A percentile compares a stretch with the other conserved stretches of the same genome.
These are phyloP conservation scores for Ephydatia muelleri DNA, from an alignment of 37 sponge, comb jelly and placozoan species.

Conservation along the genomic window DNA sequence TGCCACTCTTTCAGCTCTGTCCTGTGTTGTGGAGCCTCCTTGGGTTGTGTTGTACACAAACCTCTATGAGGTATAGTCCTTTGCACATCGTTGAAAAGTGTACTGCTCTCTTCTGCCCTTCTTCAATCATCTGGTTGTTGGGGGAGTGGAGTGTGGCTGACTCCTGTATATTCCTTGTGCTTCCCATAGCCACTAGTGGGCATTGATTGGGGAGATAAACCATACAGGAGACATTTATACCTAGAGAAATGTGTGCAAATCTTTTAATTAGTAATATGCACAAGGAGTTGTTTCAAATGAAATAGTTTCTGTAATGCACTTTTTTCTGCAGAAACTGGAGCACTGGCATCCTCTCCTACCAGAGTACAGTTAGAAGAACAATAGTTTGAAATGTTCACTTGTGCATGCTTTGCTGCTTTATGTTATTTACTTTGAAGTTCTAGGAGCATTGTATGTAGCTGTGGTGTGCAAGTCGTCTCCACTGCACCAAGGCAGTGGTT, in stretches of 20 bases:
- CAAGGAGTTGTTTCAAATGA: not conserved
- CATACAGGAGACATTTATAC: not conserved
- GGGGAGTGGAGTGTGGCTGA: slow-evolving; percentile 4
- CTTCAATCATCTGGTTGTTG: not conserved
- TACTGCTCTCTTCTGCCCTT: not conserved
- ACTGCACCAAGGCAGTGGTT: no score
- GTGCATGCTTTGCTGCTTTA: no score
- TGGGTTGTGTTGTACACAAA: not conserved
- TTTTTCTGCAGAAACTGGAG: no score
- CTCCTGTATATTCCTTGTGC: slow-evolving; percentile 63
- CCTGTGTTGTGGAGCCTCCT: slow-evolving; percentile 19
- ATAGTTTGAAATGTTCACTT: no score
- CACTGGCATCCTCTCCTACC: no score
- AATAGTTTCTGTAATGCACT: not conserved
- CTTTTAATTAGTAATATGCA: no score
- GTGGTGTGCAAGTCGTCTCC: no score
- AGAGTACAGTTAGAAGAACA: no score
- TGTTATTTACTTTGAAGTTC: no score
- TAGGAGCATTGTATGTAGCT: no score
- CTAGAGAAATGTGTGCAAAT: no score
- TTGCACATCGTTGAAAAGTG: slow-evolving; percentile 26
- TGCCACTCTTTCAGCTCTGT: slow-evolving; percentile 20
- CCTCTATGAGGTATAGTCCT: slow-evolving; percentile 20
- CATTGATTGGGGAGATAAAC: not conserved
- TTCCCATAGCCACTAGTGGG: slow-evolving; percentile 2